Evolutionary conservation across 2,113 vertebrate genomes (phyloP).

Genomic region (Trochalopteron elliotii): DNA sequence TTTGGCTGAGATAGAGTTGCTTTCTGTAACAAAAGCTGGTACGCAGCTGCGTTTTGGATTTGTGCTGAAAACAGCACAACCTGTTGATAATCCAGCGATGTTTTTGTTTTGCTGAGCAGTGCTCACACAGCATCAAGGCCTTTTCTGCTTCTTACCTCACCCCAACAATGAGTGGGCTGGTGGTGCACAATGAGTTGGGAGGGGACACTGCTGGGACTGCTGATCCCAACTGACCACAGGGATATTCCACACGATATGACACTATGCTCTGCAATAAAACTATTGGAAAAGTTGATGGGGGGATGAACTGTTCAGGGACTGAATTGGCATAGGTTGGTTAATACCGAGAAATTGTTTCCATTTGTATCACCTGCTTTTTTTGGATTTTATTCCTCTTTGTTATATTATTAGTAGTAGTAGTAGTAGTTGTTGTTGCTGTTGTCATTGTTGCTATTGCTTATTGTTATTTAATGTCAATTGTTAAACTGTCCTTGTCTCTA

Average conservation of each 20-base stretch:
- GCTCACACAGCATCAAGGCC: background rate
- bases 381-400: background rate
- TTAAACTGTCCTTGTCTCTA: background rate
- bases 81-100: background rate
- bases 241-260: background rate
- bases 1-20: background rate
- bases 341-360: background rate
- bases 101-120: background rate
- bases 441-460: background rate
- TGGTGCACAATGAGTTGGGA: background rate
- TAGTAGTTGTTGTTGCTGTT: background rate
- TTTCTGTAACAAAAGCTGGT: background rate
- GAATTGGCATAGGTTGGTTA: background rate
- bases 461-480: background rate
- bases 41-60: background rate
- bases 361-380: background rate
- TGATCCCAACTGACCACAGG: background rate
- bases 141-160: background rate
- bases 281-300: background rate
- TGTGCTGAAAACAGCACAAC: background rate
- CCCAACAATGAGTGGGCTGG: fast-evolving
- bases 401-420: background rate
- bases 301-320: background rate
- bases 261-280: background rate
- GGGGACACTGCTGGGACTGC: background rate